Evolutionary conservation across 2,888 invertebrate species (phyloP), one percentile per base, ranked within the genome.

Genomic region (Drosophila mimetica): DNA sequence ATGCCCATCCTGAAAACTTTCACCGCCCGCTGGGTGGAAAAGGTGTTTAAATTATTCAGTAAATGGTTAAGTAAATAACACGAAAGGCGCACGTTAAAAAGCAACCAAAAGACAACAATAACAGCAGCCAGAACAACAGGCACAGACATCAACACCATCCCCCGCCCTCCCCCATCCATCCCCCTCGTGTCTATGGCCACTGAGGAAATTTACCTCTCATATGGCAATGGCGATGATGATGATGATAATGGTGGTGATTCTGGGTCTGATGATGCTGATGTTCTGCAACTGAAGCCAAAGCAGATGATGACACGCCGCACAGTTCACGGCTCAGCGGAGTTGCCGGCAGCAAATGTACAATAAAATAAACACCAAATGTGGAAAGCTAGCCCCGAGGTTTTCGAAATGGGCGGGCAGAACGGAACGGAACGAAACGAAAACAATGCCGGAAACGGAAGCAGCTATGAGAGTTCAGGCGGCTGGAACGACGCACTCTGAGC

Each of bases 51-150:
- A 87, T 87, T 87, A 88, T 87, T 85, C 86, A 88, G 79, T 75
- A 87, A 87, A 87, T 86, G 87, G 83, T 86, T 81, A 79, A 87
- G 82, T 87, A 88, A 88, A 87, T 86, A 87, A 79, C 87, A 88
- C 71, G 77, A 69, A 69, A 54, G 61, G 67, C 51, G 25, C 85
- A 77, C 79, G 79, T 71, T 84, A 72, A 86, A 83, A 82, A 59
- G 59, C 73, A 74, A 60, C 51, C 63, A 59, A 57, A 69, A 84
- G 34, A 52, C 71, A 71, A 71, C 60, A 72, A 65, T 47, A 79
- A 54, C 66, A 76, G 65, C 55, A 65, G 57, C 58, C 65, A 55
- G 41, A 71, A 55, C 46, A 55, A 47, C 72, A 75, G 54, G 71
- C 59, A 48, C 59, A 72, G 59, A 54, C 53, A 54, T 36, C 61